Evolutionary conservation across 1,140 invertebrate genomes (phyloP).

Genomic region (Drosophila sp.): DNA sequence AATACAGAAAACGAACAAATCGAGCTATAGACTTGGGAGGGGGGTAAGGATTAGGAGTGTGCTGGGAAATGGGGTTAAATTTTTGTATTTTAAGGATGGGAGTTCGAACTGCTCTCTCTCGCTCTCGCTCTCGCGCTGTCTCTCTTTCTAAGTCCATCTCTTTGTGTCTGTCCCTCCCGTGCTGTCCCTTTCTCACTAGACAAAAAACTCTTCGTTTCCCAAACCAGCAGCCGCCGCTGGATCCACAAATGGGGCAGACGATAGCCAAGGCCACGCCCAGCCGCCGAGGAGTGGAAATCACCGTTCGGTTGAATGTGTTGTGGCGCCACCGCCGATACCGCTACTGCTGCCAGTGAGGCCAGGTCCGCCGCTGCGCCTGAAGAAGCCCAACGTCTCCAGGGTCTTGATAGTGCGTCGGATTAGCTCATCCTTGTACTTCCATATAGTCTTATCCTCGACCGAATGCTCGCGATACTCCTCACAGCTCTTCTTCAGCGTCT

Average conservation of each 20-base stretch:
- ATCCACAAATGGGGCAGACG: constrained; percentile 53
- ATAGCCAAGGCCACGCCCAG: constrained; percentile 69
- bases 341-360: constrained; percentile 59
- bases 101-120: constrained; percentile 12
- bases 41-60: constrained; percentile 11
- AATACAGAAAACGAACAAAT: constrained; percentile 48
- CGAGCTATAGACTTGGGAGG: constrained; percentile 24
- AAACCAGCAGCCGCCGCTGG: constrained; percentile 45
- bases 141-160: not conserved
- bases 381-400: constrained; percentile 90
- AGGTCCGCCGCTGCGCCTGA: constrained; percentile 80
- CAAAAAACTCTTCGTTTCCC: constrained; percentile 75
- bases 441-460: constrained; percentile 93
- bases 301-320: constrained; percentile 80
- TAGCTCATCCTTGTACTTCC: constrained; percentile 93
- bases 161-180: not conserved
- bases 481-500: constrained; percentile 94
- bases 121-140: not conserved
- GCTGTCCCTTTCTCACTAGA: constrained; percentile 31
- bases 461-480: constrained; percentile 92
- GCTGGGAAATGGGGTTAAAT: not conserved
- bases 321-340: constrained; percentile 58
- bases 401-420: constrained; percentile 89
- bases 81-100: constrained; percentile 8
- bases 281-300: constrained; percentile 73